Percentiles rank a stretch among this genome's conserved stretches.
phyloP scores from a whole-genome alignment of 2,113 vertebrate species.

The Stigmatopora argus region DNA sequence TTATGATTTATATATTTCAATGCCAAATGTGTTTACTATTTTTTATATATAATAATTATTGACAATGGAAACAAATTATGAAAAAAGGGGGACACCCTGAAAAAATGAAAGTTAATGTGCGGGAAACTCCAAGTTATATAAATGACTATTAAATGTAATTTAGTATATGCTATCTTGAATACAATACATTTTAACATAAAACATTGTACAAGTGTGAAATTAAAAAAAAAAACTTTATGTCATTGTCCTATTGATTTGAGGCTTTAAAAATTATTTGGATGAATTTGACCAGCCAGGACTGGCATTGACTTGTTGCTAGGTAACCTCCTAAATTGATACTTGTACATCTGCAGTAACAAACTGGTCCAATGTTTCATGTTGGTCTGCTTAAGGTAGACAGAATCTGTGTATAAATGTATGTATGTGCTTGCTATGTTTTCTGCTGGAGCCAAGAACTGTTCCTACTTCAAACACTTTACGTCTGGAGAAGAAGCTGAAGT shows the following conservation, averaged over 20 bases:
- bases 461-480: slow-evolving; percentile 97
- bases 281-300: slow-evolving; percentile 56
- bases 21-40: too few relatives aligned
- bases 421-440: slow-evolving; percentile 11
- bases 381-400: not conserved
- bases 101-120: too few relatives aligned
- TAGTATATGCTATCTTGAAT: too few relatives aligned
- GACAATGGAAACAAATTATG: too few relatives aligned
- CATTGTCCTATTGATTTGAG: not conserved
- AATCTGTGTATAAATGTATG: not conserved
- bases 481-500: slow-evolving; percentile 87
- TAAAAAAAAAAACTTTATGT: too few relatives aligned
- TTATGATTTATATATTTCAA: too few relatives aligned
- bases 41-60: too few relatives aligned
- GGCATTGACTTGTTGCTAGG: slow-evolving; percentile 74
- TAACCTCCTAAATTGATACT: slow-evolving; percentile 68
- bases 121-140: too few relatives aligned
- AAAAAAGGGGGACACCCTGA: too few relatives aligned
- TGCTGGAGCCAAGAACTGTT: slow-evolving; percentile 83
- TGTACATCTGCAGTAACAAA: slow-evolving; percentile 65
- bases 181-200: too few relatives aligned
- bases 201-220: too few relatives aligned
- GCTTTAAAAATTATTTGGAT: slow-evolving; percentile 36
- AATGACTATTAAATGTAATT: too few relatives aligned
- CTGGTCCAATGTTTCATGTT: slow-evolving; percentile 55